Conservation (phyloP, 2,888 invertebrate genomes). For the Tenthredo scrophulariae region DNA sequence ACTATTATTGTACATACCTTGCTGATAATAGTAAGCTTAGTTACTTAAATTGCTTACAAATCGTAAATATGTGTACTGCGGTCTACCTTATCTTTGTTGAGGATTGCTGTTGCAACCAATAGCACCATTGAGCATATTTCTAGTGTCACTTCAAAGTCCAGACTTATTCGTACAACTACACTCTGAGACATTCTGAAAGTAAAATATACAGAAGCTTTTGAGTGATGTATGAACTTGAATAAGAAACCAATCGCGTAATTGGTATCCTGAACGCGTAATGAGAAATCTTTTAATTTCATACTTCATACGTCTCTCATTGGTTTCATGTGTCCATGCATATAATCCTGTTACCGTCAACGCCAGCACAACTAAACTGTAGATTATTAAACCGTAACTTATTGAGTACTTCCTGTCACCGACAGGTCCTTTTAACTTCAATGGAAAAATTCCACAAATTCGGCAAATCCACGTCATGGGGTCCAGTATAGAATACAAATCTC, state of each 20-base stretch:
- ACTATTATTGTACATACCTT: neutral
- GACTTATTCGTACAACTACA: neutral
- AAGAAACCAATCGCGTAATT: neutral
- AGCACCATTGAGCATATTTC: neutral
- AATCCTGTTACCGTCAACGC: neutral
- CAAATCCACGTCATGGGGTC: neutral
- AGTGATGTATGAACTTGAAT: neutral
- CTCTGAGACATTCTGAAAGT: neutral
- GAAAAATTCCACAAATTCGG: slow-evolving; percentile 30
- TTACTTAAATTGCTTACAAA: neutral
- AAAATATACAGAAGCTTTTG: neutral
- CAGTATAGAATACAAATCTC: slow-evolving; percentile 31
- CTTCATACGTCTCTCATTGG: neutral
- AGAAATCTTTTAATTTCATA: neutral
- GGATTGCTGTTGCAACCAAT: neutral
- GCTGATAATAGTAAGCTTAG: neutral
- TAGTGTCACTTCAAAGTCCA: neutral
- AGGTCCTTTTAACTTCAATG: slow-evolving; percentile 6
- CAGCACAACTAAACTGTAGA: neutral
- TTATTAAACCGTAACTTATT: neutral
- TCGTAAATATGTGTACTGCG: neutral
- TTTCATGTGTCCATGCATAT: neutral
- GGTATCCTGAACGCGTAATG: neutral
- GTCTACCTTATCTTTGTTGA: slow-evolving; percentile 13
- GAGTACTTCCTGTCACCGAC: slow-evolving; percentile 10